Evolutionary conservation across 2,113 vertebrate genomes (phyloP).

Genomic region (Uria aalge): DNA sequence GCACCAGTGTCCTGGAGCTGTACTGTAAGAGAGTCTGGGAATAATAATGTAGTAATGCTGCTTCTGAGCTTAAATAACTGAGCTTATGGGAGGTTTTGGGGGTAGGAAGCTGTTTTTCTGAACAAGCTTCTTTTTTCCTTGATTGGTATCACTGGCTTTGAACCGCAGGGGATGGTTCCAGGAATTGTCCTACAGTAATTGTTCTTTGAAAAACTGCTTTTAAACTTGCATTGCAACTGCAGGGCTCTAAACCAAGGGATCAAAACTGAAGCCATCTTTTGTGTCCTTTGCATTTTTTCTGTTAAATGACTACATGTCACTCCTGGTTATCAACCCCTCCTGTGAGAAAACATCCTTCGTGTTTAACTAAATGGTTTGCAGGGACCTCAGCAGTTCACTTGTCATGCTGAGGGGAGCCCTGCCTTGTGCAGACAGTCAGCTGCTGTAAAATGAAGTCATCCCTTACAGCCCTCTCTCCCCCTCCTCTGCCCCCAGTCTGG

Average conservation of each 20-base stretch:
- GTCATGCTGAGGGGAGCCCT: background rate
- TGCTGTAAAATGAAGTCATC: background rate
- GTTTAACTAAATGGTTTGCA: background rate
- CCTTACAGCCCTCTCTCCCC: background rate
- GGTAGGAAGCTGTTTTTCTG: background rate
- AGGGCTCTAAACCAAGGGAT: background rate
- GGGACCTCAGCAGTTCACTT: background rate
- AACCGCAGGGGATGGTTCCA: background rate
- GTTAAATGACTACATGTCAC: background rate
- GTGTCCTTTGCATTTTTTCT: background rate
- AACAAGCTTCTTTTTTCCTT: background rate
- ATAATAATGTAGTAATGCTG: background rate
- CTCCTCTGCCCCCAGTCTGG: background rate
- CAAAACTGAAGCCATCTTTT: background rate
- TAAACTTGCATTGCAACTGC: background rate
- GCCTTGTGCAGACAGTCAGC: background rate
- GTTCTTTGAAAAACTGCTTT: background rate
- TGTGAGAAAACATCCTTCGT: background rate
- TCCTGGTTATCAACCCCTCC: background rate
- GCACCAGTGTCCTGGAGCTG: background rate
- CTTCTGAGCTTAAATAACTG: background rate
- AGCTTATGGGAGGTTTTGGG: background rate
- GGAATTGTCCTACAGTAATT: conserved; percentile 8
- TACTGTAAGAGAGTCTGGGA: background rate
- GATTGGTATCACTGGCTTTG: background rate